phyloP scores from a whole-genome alignment of 2,113 vertebrate genomes.

The Cryptomyrus ogoouensis region DNA sequence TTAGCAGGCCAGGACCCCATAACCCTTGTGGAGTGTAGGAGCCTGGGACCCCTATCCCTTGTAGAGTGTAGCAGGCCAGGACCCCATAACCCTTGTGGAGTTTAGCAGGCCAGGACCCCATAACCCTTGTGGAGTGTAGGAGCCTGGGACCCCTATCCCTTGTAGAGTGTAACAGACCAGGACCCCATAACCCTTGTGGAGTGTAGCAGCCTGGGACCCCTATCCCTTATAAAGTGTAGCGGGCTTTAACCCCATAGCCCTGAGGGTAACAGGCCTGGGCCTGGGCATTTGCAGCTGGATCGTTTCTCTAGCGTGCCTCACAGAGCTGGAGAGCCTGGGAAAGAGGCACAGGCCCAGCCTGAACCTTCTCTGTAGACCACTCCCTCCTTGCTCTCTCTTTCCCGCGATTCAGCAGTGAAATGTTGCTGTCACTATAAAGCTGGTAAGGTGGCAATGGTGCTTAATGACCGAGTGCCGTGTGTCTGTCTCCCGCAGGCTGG shows the following conservation, averaged over 20 bases:
- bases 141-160: background rate
- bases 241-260: background rate
- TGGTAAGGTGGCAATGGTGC: too few species aligned
- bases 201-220: background rate
- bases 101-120: background rate
- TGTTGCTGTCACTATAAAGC: background rate
- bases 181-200: background rate
- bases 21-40: background rate
- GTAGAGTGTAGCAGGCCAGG: background rate
- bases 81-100: background rate
- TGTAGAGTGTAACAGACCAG: background rate
- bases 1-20: background rate
- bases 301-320: background rate
- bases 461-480: background rate
- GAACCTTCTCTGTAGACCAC: background rate
- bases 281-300: background rate
- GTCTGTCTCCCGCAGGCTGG: constrained; percentile 68
- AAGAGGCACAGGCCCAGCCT: background rate
- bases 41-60: background rate
- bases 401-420: background rate
- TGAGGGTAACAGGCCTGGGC: background rate
- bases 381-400: background rate
- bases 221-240: background rate
- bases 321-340: background rate
- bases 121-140: background rate